Evolutionary conservation across 2,113 vertebrate species (phyloP).

Genomic region (Gnathonemus longibarbis): DNA sequence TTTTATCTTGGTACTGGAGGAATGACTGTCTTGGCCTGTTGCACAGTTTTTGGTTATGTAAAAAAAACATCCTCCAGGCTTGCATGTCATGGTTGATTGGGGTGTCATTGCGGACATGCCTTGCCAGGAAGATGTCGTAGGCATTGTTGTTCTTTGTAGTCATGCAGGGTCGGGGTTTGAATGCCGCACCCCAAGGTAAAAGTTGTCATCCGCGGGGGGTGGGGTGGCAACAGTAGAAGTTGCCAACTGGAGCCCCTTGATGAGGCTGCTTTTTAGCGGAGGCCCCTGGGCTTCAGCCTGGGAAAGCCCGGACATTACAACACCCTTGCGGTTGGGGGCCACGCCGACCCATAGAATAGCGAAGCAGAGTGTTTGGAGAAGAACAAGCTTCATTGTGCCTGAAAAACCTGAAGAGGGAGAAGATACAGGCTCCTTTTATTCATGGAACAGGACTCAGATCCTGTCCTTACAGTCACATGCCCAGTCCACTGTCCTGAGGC

Average conservation of each 20-base stretch:
- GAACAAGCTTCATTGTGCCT: no score
- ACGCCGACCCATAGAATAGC: no score
- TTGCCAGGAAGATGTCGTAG: neutral
- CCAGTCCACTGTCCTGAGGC: no score
- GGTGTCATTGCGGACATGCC: neutral
- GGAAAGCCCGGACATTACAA: neutral
- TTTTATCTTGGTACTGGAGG: neutral
- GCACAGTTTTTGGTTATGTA: neutral
- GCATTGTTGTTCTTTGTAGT: accelerated
- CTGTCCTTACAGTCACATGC: no score
- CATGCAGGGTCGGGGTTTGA: neutral
- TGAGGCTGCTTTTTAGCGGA: neutral
- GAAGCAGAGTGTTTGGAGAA: no score
- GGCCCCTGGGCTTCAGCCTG: neutral
- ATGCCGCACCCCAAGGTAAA: no score
- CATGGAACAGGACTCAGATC: no score
- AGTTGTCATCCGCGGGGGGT: neutral
- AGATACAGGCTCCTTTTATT: no score
- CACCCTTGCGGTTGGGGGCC: neutral
- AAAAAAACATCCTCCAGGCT: neutral
- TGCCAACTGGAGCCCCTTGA: neutral
- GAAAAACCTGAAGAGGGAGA: no score
- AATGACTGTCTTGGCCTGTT: neutral
- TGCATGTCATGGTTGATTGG: accelerated
- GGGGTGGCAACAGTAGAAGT: neutral